These are phyloP conservation scores for Palythoa heliodiscus DNA, from an alignment of 92 coral and sea anemone genomes.

Conservation along the genomic window DNA sequence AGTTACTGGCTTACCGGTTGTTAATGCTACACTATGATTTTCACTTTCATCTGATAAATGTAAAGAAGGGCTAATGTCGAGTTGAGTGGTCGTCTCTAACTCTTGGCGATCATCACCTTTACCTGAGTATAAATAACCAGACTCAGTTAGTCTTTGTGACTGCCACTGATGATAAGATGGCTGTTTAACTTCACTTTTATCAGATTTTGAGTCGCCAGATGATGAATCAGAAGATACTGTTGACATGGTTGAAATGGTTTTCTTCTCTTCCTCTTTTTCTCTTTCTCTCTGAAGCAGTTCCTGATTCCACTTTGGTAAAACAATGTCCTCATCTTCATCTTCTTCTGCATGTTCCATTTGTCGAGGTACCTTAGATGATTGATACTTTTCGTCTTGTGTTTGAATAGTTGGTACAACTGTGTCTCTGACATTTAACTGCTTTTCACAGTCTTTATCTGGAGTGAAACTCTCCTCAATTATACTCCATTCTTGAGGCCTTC, in stretches of 20 bases:
- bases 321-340: constrained; percentile 21
- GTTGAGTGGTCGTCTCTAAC: not conserved
- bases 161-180: constrained; percentile 35
- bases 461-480: not conserved
- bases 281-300: constrained; percentile 37
- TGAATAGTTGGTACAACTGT: constrained; percentile 23
- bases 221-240: not conserved
- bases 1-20: not conserved
- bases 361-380: not conserved
- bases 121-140: not conserved
- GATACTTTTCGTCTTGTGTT: constrained; percentile 11
- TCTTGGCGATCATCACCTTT: not conserved
- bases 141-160: constrained; percentile 7
- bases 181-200: constrained; percentile 33
- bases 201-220: not conserved
- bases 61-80: constrained; percentile 5
- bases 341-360: constrained; percentile 1
- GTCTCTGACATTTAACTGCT: constrained; percentile 16
- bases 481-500: constrained; percentile 9
- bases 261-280: constrained; percentile 15
- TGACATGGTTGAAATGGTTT: constrained; percentile 26
- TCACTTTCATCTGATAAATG: constrained; percentile 18
- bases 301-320: constrained; percentile 59
- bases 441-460: not conserved
- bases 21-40: not conserved